A percentile compares a stretch with the other conserved stretches of the same genome.
Evolutionary conservation across 2,888 invertebrate species (phyloP).

Genomic region (Chaetogeoica ovagalla): DNA sequence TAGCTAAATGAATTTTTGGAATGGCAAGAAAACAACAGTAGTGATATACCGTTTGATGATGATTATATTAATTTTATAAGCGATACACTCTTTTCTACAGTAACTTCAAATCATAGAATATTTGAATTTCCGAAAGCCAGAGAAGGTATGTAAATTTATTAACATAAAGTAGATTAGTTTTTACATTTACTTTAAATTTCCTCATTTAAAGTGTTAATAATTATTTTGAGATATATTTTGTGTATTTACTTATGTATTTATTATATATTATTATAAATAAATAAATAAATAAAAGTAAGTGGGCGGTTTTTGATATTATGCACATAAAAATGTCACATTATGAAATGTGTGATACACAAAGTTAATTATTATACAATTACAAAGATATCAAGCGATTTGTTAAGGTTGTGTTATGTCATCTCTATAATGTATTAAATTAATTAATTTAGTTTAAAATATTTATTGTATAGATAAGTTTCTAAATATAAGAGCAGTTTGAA

Average conservation of each 20-base stretch:
- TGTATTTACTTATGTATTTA: not conserved
- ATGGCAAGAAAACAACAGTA: constrained; percentile 69
- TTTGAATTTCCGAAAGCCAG: constrained; percentile 95
- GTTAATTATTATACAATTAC: not conserved
- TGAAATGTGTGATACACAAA: no score
- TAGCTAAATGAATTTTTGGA: constrained; percentile 73
- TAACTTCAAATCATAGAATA: constrained; percentile 75
- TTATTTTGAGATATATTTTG: not conserved
- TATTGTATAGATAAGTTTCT: constrained; percentile 31
- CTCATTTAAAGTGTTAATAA: not conserved
- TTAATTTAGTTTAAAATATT: constrained; percentile 26
- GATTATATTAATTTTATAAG: constrained; percentile 86
- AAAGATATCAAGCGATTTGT: not conserved
- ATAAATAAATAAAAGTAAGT: no score
- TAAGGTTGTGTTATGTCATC: constrained; percentile 11
- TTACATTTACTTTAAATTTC: not conserved
- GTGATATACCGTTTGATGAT: constrained; percentile 77
- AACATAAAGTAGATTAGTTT: not conserved
- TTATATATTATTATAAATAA: not conserved
- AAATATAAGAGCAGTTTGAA: constrained; percentile 33
- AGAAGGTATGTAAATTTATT: constrained; percentile 72
- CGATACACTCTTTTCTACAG: constrained; percentile 87
- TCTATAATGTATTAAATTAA: constrained; percentile 4
- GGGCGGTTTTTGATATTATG: no score
- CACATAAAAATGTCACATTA: no score